Conservation (phyloP, 2,797 vertebrate genomes). For the Hypotaenidia philippensis region DNA sequence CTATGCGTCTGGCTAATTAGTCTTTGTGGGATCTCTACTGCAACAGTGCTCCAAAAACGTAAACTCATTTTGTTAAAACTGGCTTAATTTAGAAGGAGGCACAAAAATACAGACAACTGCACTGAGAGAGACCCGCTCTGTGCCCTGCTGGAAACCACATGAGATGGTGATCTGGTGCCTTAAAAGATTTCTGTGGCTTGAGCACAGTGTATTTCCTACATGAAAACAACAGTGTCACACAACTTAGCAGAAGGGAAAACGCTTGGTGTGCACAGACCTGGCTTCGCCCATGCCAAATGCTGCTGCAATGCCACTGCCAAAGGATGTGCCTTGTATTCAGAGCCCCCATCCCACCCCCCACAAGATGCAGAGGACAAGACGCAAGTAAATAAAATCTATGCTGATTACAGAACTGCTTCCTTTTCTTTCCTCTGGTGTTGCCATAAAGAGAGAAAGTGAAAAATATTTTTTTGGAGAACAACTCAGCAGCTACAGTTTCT, state of each 20-base stretch:
- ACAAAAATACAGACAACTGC: neutral
- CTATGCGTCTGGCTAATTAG: neutral
- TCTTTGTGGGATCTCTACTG: neutral
- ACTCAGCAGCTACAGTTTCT: conserved; percentile 31
- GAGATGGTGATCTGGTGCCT: neutral
- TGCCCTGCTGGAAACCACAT: neutral
- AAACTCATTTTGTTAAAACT: neutral
- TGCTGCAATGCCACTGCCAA: neutral
- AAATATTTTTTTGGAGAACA: conserved; percentile 52
- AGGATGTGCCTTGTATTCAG: neutral
- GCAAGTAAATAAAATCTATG: conserved; percentile 25
- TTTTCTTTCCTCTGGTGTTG: conserved; percentile 2
- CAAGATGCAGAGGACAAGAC: conserved; percentile 38
- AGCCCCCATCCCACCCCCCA: neutral
- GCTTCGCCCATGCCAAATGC: neutral
- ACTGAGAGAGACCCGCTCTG: neutral
- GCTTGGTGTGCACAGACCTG: neutral
- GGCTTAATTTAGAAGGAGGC: neutral
- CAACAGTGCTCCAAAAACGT: neutral
- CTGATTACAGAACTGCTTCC: neutral
- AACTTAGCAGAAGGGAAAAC: neutral
- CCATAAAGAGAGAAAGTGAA: conserved; percentile 34
- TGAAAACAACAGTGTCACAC: neutral
- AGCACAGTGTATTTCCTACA: neutral
- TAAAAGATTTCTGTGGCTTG: neutral